Conservation (phyloP, 2,888 invertebrate genomes). For the Yponomeuta cagnagella region DNA sequence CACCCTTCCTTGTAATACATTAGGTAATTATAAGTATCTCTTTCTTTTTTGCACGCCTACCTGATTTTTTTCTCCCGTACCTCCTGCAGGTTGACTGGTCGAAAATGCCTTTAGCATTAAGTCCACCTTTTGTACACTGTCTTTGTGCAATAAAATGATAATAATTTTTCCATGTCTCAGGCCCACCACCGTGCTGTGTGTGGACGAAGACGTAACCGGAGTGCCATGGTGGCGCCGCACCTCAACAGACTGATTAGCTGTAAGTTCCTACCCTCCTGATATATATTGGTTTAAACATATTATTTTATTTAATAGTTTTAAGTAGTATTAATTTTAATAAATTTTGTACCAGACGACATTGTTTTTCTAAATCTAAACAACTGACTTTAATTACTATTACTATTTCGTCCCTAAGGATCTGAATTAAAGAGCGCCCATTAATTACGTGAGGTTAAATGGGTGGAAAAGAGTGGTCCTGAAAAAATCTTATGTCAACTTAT, state of each 20-base stretch:
- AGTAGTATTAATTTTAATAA: conserved; percentile 13
- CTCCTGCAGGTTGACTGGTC: no score
- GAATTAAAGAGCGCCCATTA: no score
- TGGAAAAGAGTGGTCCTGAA: no score
- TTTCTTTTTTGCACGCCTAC: no score
- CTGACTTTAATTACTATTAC: background rate
- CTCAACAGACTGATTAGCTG: conserved; percentile 64
- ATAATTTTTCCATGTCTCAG: conserved; percentile 31
- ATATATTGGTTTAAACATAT: conserved; percentile 18
- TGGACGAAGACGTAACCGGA: conserved; percentile 62
- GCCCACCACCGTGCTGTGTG: conserved; percentile 46
- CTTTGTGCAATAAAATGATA: no score
- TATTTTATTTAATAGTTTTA: background rate
- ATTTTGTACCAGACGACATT: conserved; percentile 15
- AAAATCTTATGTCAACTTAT: no score
- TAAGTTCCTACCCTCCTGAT: conserved; percentile 32
- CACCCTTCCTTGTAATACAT: no score
- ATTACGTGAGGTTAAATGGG: no score
- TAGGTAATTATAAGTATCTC: no score
- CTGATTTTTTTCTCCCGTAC: no score
- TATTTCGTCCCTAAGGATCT: background rate
- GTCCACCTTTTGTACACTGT: no score
- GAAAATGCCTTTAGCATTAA: no score
- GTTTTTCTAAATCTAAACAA: background rate
- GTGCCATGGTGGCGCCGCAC: conserved; percentile 71